These are phyloP conservation scores for Thymelicus acteon DNA, from an alignment of 2,888 invertebrate species.

Conservation along the genomic window DNA sequence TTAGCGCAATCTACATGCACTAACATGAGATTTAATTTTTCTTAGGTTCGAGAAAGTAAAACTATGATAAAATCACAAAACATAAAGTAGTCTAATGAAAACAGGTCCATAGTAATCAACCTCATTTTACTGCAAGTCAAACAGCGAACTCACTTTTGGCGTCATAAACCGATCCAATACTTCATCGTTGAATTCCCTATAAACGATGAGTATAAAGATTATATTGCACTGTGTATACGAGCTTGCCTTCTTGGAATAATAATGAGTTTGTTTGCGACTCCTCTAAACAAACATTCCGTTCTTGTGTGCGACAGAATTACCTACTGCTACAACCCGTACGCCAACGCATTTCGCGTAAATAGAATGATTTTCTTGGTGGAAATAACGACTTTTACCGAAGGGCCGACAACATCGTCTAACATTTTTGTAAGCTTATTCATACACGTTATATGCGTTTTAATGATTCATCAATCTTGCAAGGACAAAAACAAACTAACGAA, in stretches of 20 bases:
- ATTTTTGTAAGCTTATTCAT: constrained; percentile 52
- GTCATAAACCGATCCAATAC: constrained; percentile 6
- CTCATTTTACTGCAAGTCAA: not conserved
- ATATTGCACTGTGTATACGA: constrained; percentile 61
- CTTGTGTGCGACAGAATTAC: constrained; percentile 71
- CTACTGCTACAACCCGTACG: constrained; percentile 61
- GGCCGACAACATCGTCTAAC: constrained; percentile 56
- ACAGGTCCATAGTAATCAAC: not conserved
- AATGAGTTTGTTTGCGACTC: constrained; percentile 76
- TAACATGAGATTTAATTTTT: not conserved
- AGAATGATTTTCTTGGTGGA: constrained; percentile 75
- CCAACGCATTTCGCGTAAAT: constrained; percentile 75
- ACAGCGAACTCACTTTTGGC: not conserved
- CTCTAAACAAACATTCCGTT: constrained; percentile 77
- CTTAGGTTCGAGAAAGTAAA: not conserved
- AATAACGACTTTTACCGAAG: constrained; percentile 71
- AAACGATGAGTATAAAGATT: constrained; percentile 33
- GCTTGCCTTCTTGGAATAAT: constrained; percentile 70
- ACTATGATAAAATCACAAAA: not conserved
- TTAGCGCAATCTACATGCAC: not conserved
- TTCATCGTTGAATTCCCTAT: constrained; percentile 15
- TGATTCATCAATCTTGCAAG: constrained; percentile 6
- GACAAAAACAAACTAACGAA: not conserved
- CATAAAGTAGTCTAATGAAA: not conserved
- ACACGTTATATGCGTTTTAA: not conserved